Evolutionary conservation across 2,113 vertebrate species (phyloP).

Genomic region (Neolamprologus sp.): DNA sequence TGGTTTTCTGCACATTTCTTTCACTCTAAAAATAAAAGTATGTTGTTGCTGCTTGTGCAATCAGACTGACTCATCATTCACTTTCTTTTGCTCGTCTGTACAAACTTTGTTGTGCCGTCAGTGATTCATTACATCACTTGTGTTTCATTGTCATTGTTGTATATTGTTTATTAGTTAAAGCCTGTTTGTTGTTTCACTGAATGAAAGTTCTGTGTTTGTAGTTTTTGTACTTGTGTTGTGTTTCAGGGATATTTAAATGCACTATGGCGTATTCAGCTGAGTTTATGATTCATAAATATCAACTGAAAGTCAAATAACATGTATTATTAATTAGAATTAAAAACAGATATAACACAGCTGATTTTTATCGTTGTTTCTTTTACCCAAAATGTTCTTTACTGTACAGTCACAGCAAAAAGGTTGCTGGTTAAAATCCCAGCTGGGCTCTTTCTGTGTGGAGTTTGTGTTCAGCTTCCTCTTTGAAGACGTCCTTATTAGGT

Average conservation of each 20-base stretch:
- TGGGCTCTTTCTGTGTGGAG: not conserved
- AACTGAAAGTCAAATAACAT: not conserved
- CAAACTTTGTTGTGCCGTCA: not conserved
- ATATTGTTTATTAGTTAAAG: rapidly evolving
- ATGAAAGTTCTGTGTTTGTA: not conserved
- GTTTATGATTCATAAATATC: not conserved
- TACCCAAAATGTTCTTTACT: not conserved
- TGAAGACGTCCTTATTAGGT: not conserved
- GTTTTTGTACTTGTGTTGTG: not conserved
- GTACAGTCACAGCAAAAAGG: not conserved
- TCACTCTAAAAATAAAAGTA: not conserved
- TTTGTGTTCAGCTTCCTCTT: not conserved
- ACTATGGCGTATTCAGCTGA: rapidly evolving
- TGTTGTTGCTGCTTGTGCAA: not conserved
- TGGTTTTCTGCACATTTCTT: not conserved
- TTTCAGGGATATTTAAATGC: not conserved
- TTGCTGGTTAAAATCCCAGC: not conserved
- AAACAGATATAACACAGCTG: rapidly evolving
- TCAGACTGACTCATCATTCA: not conserved
- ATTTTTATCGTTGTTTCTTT: not conserved
- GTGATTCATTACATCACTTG: not conserved
- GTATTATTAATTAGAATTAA: not conserved
- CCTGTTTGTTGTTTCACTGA: not conserved
- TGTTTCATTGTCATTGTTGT: rapidly evolving
- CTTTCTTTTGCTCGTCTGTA: rapidly evolving